phyloP scores from a whole-genome alignment of 2,113 vertebrate genomes.

The Amia ocellicauda region DNA sequence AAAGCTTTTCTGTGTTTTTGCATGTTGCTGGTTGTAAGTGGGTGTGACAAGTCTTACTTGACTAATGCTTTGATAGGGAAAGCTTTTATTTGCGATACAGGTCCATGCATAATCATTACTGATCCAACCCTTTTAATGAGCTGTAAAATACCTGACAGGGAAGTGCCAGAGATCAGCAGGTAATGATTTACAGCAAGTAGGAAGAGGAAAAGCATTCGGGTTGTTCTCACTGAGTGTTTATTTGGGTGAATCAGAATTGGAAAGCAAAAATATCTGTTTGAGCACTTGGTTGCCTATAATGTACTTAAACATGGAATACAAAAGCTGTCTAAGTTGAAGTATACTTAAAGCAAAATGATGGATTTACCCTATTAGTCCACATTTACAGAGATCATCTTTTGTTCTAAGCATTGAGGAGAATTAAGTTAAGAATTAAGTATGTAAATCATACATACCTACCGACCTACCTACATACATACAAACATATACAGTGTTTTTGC shows the following conservation, averaged over 20 bases:
- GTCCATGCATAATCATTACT: conserved; percentile 3
- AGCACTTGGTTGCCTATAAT: background rate
- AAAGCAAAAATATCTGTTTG: background rate
- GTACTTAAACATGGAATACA: background rate
- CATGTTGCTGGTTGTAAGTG: background rate
- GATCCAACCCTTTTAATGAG: conserved; percentile 4
- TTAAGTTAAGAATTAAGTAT: no score
- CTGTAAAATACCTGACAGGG: conserved; percentile 9
- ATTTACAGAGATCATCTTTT: background rate
- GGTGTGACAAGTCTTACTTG: conserved; percentile 10
- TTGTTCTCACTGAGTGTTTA: background rate
- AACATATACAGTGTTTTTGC: no score
- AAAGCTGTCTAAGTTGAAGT: background rate
- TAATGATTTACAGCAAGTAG: background rate
- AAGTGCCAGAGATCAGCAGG: conserved; percentile 5
- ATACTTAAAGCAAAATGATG: background rate
- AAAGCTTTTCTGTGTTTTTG: background rate
- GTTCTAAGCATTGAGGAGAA: no score
- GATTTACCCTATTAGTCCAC: background rate
- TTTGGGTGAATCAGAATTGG: background rate
- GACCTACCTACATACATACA: no score
- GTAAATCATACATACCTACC: no score
- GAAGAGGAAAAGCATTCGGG: background rate
- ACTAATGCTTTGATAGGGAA: background rate
- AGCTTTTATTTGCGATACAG: conserved; percentile 8